phyloP scores from a whole-genome alignment of 1,140 invertebrate genomes.

The Drosophila saltans region DNA sequence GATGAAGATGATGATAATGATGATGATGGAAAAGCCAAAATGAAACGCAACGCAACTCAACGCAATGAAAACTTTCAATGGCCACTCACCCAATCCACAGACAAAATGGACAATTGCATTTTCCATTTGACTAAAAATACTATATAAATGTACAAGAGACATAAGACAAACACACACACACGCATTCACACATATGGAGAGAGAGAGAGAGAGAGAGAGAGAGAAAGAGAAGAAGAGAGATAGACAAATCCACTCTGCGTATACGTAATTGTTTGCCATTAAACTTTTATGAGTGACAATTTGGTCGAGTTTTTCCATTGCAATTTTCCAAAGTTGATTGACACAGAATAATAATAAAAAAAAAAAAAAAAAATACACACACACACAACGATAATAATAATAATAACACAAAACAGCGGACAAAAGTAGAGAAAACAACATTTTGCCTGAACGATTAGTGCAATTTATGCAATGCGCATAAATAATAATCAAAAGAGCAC shows the following conservation, averaged over 20 bases:
- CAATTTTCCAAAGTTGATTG: slow-evolving; percentile 21
- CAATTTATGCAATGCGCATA: slow-evolving; percentile 41
- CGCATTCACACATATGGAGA: too few species aligned
- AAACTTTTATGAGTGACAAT: slow-evolving; percentile 79
- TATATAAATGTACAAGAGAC: slow-evolving; percentile 8
- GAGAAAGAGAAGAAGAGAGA: background rate
- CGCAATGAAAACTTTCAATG: slow-evolving; percentile 49
- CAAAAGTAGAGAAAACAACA: slow-evolving; percentile 32
- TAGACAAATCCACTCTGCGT: slow-evolving; percentile 56
- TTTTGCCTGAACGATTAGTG: slow-evolving; percentile 8
- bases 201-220: background rate
- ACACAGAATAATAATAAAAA: background rate
- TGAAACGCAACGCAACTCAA: slow-evolving; percentile 16
- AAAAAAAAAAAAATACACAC: background rate
- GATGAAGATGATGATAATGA: background rate
- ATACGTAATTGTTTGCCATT: slow-evolving; percentile 67
- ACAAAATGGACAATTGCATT: slow-evolving; percentile 50
- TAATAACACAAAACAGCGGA: background rate
- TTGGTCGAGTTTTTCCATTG: slow-evolving; percentile 54
- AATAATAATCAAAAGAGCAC: slow-evolving; percentile 48
- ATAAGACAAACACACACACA: slow-evolving; percentile 44
- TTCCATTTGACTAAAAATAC: slow-evolving; percentile 13
- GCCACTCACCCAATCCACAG: slow-evolving; percentile 39
- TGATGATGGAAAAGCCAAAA: slow-evolving; percentile 4
- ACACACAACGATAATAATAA: background rate